Base-by-base conservation (phyloP, 2,888 invertebrate species). In the Hipparchia semele region DNA sequence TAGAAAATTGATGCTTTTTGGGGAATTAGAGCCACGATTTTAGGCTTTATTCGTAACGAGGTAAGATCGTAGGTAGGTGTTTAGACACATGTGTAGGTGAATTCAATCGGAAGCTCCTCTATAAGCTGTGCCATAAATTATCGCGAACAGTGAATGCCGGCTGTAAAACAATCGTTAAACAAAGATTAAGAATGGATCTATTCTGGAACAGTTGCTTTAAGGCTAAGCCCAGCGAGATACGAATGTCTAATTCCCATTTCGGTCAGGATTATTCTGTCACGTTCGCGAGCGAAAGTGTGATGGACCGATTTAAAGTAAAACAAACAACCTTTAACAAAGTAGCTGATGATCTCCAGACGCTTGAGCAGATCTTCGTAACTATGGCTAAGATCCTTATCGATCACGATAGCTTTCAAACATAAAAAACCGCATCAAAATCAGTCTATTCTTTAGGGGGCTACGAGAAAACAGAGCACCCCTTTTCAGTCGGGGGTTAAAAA, bases 91-190 rank as follows among this genome's bases (percentile, higher is more conserved):
- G 51, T 13, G 58, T 46, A 51, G 13, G 51, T 53, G 73, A 76
- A 79, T 77, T 79, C 78, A 79, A 79, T 79, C 85, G 85, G 86
- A 84, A 87, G 87, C 84, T 79, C 75, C 76, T 73, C 83, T 73
- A 83, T 83, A 85, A 88, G 86, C 82, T 82, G 73, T 73, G 87
- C 80, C 83, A 88, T 90, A 91, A 90, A 90, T 90, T 92, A 88
- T 81, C 77, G 75, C 78, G 76, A 79, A 78, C 84, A 86, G 82
- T 84, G 85, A 83, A 82, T 81, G 82, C 77, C 79, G 80, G 81
- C 81, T 82, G 85, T 90, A 87, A 87, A 90, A 89, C 84, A 85
- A 87, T 87, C 89, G 87, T 90, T 87, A 90, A 89, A 87, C 78
- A 77, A 75, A 85, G 86, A 88, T 88, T 87, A 86, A 84, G 82